Percentiles rank a stretch among this genome's conserved stretches.
phyloP scores from a whole-genome alignment of 1,140 invertebrate genomes.

The Agraylea sexmaculata region DNA sequence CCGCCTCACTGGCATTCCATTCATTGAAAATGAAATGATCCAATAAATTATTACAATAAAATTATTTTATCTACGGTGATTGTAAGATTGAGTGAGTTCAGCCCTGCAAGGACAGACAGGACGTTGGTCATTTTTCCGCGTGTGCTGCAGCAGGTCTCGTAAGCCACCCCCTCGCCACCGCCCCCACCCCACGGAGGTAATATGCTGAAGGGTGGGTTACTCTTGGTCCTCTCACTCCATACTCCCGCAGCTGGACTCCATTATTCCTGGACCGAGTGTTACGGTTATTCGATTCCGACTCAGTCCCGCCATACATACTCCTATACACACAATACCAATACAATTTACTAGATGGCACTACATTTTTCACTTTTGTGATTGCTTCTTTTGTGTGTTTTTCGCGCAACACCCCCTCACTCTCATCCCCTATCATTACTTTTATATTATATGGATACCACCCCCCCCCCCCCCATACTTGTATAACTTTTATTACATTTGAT shows the following conservation, averaged over 20 bases:
- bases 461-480: too few relatives aligned
- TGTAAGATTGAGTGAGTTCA: background rate
- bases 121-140: too few relatives aligned
- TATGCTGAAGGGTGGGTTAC: constrained; percentile 1
- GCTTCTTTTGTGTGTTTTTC: constrained; percentile 21
- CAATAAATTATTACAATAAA: too few relatives aligned
- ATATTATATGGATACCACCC: too few relatives aligned
- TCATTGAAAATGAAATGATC: too few relatives aligned
- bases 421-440: too few relatives aligned
- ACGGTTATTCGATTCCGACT: constrained; percentile 22
- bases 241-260: constrained; percentile 15
- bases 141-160: too few relatives aligned
- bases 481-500: too few relatives aligned
- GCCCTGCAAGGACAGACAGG: too few relatives aligned
- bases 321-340: constrained; percentile 11
- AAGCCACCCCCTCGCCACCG: background rate
- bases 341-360: constrained; percentile 23
- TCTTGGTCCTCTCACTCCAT: background rate
- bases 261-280: constrained; percentile 19
- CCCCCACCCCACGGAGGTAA: background rate
- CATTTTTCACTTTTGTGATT: constrained; percentile 23
- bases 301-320: constrained; percentile 15
- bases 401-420: too few relatives aligned
- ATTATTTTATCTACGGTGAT: constrained; percentile 11
- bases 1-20: too few relatives aligned